Evolutionary conservation across 1,140 invertebrate species (phyloP).

Genomic region (Drosophila ficusphila): DNA sequence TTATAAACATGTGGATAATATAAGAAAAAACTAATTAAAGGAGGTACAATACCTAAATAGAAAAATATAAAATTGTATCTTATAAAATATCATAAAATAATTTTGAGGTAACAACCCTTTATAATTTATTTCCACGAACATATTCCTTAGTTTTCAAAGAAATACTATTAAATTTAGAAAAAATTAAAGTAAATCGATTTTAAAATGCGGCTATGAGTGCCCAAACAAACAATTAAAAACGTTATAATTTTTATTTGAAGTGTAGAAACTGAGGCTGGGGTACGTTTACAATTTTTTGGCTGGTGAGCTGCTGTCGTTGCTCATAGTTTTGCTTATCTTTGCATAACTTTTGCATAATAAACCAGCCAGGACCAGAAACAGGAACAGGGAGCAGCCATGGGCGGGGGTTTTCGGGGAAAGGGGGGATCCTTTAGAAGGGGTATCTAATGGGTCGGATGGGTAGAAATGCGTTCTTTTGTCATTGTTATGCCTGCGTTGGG

Average conservation of each 20-base stretch:
- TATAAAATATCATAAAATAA: neutral
- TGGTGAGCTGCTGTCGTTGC: conserved; percentile 75
- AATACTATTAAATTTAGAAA: too few relatives aligned
- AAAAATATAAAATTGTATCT: too few relatives aligned
- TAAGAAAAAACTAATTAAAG: neutral
- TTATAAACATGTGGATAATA: neutral
- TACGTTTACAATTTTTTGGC: conserved; percentile 60
- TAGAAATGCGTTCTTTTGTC: conserved; percentile 76
- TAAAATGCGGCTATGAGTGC: too few relatives aligned
- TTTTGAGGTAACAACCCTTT: too few relatives aligned
- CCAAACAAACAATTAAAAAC: neutral
- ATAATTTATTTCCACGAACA: too few relatives aligned
- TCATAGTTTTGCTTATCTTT: conserved; percentile 83
- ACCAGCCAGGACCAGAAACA: conserved; percentile 64
- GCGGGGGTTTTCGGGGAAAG: neutral
- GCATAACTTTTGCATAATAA: conserved; percentile 83
- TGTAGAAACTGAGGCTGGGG: conserved; percentile 15
- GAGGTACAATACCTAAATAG: too few relatives aligned
- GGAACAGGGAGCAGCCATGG: conserved; percentile 20
- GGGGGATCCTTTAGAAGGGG: neutral
- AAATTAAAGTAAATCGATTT: too few relatives aligned
- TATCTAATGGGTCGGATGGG: conserved; percentile 32
- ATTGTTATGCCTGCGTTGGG: conserved; percentile 63
- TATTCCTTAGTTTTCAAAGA: too few relatives aligned
- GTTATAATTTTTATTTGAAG: neutral